Percentiles rank a stretch among this genome's conserved stretches.
Evolutionary conservation across 2,113 vertebrate species (phyloP).

Genomic region (Cacatua alba): DNA sequence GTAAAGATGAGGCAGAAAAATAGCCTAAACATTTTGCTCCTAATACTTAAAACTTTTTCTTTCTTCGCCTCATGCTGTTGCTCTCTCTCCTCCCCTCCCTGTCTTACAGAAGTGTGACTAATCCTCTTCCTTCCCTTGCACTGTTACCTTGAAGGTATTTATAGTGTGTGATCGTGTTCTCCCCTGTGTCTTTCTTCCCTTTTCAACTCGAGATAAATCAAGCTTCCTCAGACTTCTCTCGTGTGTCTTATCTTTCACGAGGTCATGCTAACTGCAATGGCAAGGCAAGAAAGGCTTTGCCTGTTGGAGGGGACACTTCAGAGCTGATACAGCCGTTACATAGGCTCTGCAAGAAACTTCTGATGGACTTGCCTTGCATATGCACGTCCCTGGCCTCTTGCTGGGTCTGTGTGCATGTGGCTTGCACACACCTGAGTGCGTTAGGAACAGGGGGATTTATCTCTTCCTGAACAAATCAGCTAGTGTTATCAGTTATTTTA

Average conservation of each 20-base stretch:
- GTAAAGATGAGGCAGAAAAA: neutral
- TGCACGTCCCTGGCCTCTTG: neutral
- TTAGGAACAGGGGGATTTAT: neutral
- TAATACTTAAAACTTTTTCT: neutral
- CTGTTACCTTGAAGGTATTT: conserved; percentile 58
- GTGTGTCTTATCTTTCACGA: neutral
- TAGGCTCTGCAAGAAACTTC: neutral
- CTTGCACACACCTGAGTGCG: fast-evolving
- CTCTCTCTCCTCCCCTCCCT: neutral
- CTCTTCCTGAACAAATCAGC: neutral
- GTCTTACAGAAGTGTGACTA: conserved; percentile 37
- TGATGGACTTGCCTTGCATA: fast-evolving
- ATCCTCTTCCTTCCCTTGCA: conserved; percentile 4
- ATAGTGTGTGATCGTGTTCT: conserved; percentile 33
- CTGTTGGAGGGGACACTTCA: neutral
- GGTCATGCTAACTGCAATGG: neutral
- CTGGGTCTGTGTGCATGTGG: fast-evolving
- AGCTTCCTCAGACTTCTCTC: neutral
- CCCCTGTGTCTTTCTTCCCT: neutral
- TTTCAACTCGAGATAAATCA: neutral
- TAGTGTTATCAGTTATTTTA: fast-evolving
- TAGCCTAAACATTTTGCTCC: neutral
- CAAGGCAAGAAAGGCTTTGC: neutral
- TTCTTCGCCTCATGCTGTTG: neutral
- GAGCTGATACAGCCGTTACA: neutral